Evolutionary conservation across 2,888 invertebrate species (phyloP).

Genomic region (Orthosia incerta): DNA sequence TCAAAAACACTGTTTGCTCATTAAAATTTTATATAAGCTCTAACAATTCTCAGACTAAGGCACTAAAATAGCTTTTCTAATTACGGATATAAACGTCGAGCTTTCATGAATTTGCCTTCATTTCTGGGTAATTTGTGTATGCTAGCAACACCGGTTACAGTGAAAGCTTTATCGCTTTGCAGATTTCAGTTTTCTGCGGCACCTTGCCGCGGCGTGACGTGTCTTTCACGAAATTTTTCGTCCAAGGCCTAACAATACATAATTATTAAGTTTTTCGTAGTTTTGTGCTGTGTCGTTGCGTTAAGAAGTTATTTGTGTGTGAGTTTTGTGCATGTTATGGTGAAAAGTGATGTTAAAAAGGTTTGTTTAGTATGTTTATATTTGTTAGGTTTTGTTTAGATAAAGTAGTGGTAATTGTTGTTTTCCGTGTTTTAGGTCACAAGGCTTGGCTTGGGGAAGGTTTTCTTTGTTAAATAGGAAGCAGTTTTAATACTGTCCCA

Average conservation of each 20-base stretch:
- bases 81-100: background rate
- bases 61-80: background rate
- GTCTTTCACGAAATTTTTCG: constrained; percentile 21
- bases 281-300: constrained; percentile 44
- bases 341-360: constrained; percentile 55
- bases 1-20: background rate
- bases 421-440: constrained; percentile 62
- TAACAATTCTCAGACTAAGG: background rate
- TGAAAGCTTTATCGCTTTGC: constrained; percentile 72
- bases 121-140: constrained; percentile 23
- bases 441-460: constrained; percentile 29
- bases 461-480: constrained; percentile 26
- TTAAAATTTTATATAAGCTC: background rate
- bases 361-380: constrained; percentile 45
- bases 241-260: constrained; percentile 45
- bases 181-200: constrained; percentile 81
- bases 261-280: constrained; percentile 48
- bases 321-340: constrained; percentile 35
- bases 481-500: background rate
- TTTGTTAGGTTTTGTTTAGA: constrained; percentile 30
- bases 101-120: constrained; percentile 14
- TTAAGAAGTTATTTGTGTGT: constrained; percentile 42
- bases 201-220: constrained; percentile 69
- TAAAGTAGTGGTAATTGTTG: constrained; percentile 43
- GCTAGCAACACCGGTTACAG: constrained; percentile 63